Evolutionary conservation across 2,888 invertebrate species (phyloP).

Genomic region (Leistus spinibarbis): DNA sequence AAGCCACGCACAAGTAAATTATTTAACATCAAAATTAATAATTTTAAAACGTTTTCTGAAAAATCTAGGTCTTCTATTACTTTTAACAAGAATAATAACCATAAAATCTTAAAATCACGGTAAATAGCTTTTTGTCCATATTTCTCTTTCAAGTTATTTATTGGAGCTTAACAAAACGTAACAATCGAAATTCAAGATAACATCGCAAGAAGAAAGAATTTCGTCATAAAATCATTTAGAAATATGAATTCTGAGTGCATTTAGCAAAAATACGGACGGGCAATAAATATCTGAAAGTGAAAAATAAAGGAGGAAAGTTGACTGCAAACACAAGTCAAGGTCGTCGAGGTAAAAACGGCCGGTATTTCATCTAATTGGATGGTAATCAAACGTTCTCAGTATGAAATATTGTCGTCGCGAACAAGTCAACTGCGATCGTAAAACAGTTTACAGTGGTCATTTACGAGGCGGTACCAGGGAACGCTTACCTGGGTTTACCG

Average conservation of each 20-base stretch:
- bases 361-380: conserved; percentile 24
- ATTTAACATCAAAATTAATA: no score
- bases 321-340: background rate
- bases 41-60: no score
- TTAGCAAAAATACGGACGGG: background rate
- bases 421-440: conserved; percentile 44
- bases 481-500: conserved; percentile 7
- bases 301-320: no score
- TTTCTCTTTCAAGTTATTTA: background rate
- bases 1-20: no score
- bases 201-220: conserved; percentile 28
- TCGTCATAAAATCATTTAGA: conserved; percentile 30
- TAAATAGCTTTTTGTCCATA: background rate
- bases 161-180: background rate
- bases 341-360: background rate
- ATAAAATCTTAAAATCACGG: background rate
- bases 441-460: conserved; percentile 43
- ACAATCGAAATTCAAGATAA: conserved; percentile 5
- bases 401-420: conserved; percentile 42
- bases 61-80: no score
- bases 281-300: no score
- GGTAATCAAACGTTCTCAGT: conserved; percentile 39
- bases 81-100: background rate
- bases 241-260: conserved; percentile 12
- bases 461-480: conserved; percentile 5